These are phyloP conservation scores for Tragelaphus buxtoni DNA, from an alignment of 2,113 vertebrate species.

Conservation along the genomic window DNA sequence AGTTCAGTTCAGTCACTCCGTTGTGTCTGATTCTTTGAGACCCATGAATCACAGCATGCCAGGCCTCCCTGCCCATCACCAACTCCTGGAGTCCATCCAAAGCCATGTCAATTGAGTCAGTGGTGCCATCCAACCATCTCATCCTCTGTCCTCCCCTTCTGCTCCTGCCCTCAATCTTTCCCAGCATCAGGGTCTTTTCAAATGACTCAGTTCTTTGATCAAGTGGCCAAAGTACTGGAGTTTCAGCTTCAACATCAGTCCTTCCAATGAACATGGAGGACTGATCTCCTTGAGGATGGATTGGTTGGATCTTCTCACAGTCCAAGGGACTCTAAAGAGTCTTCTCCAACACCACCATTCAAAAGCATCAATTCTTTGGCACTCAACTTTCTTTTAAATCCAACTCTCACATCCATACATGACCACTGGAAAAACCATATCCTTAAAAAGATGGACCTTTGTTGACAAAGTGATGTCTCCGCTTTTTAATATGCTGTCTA, in stretches of 20 bases:
- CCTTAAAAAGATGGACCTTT: neutral
- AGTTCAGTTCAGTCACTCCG: neutral
- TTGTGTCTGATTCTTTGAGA: fast-evolving
- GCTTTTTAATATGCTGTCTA: no score
- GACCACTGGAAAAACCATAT: neutral
- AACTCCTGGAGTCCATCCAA: neutral
- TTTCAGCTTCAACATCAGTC: neutral
- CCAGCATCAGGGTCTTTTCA: neutral
- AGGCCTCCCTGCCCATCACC: neutral
- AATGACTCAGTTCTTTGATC: neutral
- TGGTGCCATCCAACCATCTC: neutral
- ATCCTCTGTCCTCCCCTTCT: neutral
- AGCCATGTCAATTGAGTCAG: neutral
- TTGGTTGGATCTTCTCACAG: neutral
- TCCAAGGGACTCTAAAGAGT: neutral
- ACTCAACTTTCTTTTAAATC: neutral
- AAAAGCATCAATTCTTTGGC: neutral
- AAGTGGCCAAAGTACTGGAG: neutral
- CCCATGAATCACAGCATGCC: neutral
- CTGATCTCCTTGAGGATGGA: neutral
- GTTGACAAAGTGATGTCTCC: neutral
- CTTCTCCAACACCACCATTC: neutral
- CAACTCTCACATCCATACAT: neutral
- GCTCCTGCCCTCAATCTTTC: neutral
- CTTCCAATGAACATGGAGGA: neutral